Base-by-base conservation (phyloP, 2,797 vertebrate genomes). In the Poeciliopsis presidionis region DNA sequence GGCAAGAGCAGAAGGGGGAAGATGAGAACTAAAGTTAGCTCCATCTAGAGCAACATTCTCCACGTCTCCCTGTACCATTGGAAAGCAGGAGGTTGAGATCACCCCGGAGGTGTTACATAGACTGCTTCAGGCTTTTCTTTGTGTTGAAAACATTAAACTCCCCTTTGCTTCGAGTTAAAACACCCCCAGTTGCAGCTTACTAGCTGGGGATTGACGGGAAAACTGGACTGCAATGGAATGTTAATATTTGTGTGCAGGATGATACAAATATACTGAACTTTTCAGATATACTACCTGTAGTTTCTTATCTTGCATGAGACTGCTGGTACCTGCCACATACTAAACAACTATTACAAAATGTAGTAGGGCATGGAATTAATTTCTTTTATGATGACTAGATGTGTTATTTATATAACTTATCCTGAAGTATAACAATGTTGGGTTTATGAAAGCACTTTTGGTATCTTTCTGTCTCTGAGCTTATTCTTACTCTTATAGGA, bases 51-150 rank as follows among this genome's bases (percentile, higher is more conserved):
- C 86, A 85, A 86, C 78, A 76, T 79, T 75, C 84, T 84, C 84
- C 59, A 63, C 77, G 78, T 78, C 39, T 11, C 75, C 80, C 63
- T 45, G 33, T 4, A 22, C 83, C 30, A 77, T 73, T 81, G 87
- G 78, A 74, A 83, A 61, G 81, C 70, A 75, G 78, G 79, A 91
- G 83, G 77, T 71, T 84, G 82, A 92, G 87, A 87, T 91, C 83
- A 79, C 82, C 90, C 90, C 79, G 36, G 79, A 89, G 89, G 84
- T 91, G 86, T 76, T 84, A 79, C 73, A 76, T 53, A 76, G 67
- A 89, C 81, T 79, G 88, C 92, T 92, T 79, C 47, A 76, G 89
- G 87, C 88, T 86, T 73, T 69, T 87, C 80, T 82, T 84, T 79
- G 81, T 90, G 87, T 89, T 84, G 79, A 76, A 65, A 83, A 75